Evolutionary conservation across 2,113 vertebrate species (phyloP), one percentile per base, ranked within the genome.

Genomic region (Oncorhynchus gorbuscha): DNA sequence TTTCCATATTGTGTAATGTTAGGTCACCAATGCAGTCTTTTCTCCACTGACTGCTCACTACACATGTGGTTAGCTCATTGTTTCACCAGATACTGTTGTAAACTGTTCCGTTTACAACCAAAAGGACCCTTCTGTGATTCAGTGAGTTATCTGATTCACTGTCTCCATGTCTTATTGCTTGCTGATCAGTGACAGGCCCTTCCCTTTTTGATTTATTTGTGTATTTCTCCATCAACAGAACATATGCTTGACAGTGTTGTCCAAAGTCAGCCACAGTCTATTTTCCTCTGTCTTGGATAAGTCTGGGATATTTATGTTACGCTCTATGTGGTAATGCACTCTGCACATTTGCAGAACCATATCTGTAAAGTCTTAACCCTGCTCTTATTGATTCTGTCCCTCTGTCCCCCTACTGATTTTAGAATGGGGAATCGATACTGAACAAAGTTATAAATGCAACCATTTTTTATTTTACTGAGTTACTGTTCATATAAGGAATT

Each of bases 21-120:
- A 67, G 7, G 55, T 85, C 24, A 71, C 61, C 79, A 80, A 51
- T 76, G 72, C 75, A 64, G 77, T 81, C 49, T n/a, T 75, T 75
- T 79, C 88, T 85, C 74, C 79, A 77, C 76, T 86, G 83, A 92
- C 87, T 85, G 30, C 11, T 69, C 39, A 74, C 73, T 5, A 48
- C 39, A 74, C 49, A 32, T 39, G 22, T 35, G 49, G 14, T 30
- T 35, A 24, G 28, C 3, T 45, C 13, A 18, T 85, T 76, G 69
- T 28, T 58, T 86, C 74, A 76, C 62, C 35, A 73, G 48, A 71
- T 71, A 68, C 82, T 77, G 74, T 77, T 76, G 77, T 73, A 74
- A 81, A 65, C 75, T 69, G 73, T 69, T 64, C 48, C 81, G 79
- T 80, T 77, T 67, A 82, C 69, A 74, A 81, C 80, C 86, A 84